These are phyloP conservation scores for Netelia inedita DNA, from an alignment of 2,888 invertebrate genomes.

Conservation along the genomic window DNA sequence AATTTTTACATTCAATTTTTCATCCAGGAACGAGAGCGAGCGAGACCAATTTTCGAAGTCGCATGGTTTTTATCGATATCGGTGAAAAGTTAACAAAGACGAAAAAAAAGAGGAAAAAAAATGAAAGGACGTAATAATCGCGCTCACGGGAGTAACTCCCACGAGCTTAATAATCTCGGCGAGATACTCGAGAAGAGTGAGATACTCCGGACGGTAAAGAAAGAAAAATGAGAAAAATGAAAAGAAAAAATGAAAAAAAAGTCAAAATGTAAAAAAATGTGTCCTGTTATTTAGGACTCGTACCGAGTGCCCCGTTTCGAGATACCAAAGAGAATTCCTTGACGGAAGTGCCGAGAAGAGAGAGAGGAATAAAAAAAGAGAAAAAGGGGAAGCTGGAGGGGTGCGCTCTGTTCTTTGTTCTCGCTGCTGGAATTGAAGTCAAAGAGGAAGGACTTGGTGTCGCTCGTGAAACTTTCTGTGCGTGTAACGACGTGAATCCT, in stretches of 20 bases:
- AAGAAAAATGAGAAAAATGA: neutral
- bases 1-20: no score
- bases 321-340: conserved; percentile 1
- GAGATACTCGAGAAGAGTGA: neutral
- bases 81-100: no score
- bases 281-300: neutral
- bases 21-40: no score
- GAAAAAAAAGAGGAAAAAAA: no score
- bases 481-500: neutral
- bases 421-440: neutral
- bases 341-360: neutral
- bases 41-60: no score
- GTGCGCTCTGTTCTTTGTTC: neutral
- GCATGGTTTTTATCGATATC: no score
- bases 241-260: neutral
- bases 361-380: conserved; percentile 1
- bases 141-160: no score
- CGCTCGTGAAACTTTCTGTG: neutral
- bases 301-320: neutral
- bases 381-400: neutral
- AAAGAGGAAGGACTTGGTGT: conserved; percentile 1
- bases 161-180: no score
- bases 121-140: no score
- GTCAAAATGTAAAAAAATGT: neutral
- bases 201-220: neutral